phyloP scores from a whole-genome alignment of 2,113 vertebrate species.

The Alethe diademata region DNA sequence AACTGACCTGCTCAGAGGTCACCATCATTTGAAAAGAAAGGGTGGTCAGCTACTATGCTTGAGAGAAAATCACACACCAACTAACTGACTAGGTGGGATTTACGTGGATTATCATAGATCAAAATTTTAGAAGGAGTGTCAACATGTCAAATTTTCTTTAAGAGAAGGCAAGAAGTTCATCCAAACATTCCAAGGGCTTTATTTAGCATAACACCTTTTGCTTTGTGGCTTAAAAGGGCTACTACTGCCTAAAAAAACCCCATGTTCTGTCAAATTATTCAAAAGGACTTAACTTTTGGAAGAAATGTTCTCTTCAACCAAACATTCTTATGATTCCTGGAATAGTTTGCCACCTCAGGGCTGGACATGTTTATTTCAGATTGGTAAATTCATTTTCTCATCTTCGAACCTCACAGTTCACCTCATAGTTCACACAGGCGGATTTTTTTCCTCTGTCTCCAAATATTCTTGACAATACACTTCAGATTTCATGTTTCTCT shows the following conservation, averaged over 20 bases:
- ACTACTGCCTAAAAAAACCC: constrained; percentile 4
- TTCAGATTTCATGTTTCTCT: neutral
- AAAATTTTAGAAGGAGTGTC: constrained; percentile 61
- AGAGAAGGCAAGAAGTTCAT: constrained; percentile 59
- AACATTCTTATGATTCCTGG: constrained; percentile 10
- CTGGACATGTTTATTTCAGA: constrained; percentile 4
- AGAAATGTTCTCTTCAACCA: neutral
- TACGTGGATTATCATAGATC: constrained; percentile 66
- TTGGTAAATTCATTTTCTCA: neutral
- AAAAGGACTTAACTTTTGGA: constrained; percentile 32
- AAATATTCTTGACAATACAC: neutral
- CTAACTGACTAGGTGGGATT: constrained; percentile 60
- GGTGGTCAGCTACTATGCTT: constrained; percentile 35
- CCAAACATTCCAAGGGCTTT: constrained; percentile 56
- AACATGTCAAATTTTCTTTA: constrained; percentile 67
- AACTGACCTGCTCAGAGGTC: constrained; percentile 57
- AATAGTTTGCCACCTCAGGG: neutral
- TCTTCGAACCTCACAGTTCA: neutral
- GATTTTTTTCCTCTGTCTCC: neutral
- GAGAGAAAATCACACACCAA: constrained; percentile 35
- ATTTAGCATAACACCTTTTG: constrained; percentile 66
- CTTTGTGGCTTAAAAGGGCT: constrained; percentile 41
- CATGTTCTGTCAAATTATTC: constrained; percentile 53
- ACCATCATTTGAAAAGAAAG: constrained; percentile 47
- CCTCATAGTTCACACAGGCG: neutral